Evolutionary conservation across 2,113 vertebrate species (phyloP).

Genomic region (Cyprichromis sp.): DNA sequence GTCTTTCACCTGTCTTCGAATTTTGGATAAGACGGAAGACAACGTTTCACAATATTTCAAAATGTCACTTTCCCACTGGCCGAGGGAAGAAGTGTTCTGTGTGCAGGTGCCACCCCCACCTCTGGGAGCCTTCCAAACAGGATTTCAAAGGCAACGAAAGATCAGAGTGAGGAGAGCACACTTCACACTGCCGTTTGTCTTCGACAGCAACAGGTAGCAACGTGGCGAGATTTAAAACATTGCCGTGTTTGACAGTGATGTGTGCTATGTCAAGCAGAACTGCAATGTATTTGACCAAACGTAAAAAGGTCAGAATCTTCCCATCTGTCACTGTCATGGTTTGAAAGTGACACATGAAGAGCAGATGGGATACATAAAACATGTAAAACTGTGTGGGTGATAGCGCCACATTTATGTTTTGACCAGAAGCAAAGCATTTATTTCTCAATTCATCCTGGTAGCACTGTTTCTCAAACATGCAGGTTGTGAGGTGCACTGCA

Average conservation of each 20-base stretch:
- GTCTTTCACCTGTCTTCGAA: background rate
- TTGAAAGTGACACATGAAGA: background rate
- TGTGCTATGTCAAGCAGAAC: background rate
- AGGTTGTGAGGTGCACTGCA: background rate
- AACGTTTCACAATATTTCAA: background rate
- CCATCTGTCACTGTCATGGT: background rate
- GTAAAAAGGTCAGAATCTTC: background rate
- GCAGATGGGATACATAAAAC: background rate
- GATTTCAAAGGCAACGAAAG: background rate
- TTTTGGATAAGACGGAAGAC: background rate
- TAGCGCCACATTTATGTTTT: background rate
- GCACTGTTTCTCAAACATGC: background rate
- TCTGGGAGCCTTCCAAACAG: background rate
- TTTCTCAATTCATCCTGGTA: background rate
- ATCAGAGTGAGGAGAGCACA: background rate
- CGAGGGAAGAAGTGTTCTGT: background rate
- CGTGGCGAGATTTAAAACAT: background rate
- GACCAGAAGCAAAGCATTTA: background rate
- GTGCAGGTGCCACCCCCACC: background rate
- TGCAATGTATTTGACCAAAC: background rate
- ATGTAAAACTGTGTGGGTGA: background rate
- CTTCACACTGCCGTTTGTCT: background rate
- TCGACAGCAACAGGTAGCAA: background rate
- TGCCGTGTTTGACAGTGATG: background rate
- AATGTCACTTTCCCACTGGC: background rate